Evolutionary conservation across 2,113 vertebrate species (phyloP).

Genomic region (Oryzias javanicus): DNA sequence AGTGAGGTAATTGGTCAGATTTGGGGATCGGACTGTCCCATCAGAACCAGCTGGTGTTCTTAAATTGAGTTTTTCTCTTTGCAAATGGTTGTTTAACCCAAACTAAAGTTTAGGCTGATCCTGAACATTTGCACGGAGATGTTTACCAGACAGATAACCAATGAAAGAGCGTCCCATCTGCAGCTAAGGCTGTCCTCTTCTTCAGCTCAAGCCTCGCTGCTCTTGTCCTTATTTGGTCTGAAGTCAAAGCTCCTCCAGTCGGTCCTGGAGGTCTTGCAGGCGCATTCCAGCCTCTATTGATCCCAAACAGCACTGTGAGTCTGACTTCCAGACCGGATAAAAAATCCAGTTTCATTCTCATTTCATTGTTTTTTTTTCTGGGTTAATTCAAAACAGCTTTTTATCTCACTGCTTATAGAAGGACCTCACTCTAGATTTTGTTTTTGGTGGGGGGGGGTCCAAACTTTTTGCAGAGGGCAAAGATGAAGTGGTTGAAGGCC

Average conservation of each 20-base stretch:
- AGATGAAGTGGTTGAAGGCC: no score
- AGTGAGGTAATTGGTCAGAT: conserved; percentile 68
- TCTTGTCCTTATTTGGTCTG: conserved; percentile 76
- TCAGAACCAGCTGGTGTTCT: background rate
- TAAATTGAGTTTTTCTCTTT: background rate
- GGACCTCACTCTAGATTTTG: no score
- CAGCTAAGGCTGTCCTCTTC: conserved; percentile 32
- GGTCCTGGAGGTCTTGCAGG: conserved; percentile 46
- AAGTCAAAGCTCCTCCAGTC: conserved; percentile 54
- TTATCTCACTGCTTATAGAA: no score
- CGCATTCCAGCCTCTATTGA: conserved; percentile 67
- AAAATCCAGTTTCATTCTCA: conserved; percentile 4
- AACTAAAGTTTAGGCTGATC: background rate
- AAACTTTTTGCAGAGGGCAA: no score
- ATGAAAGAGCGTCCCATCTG: conserved; percentile 18
- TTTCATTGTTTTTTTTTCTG: background rate
- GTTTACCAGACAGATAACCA: no score
- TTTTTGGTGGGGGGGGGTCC: no score
- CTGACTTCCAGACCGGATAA: conserved; percentile 20
- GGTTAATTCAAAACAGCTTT: no score
- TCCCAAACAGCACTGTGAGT: conserved; percentile 54
- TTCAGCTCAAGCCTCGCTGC: conserved; percentile 51
- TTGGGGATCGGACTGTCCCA: conserved; percentile 49
- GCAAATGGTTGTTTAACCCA: background rate
- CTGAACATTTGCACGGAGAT: no score